Conservation (phyloP, 2,113 vertebrate species). For the Alosa alosa region DNA sequence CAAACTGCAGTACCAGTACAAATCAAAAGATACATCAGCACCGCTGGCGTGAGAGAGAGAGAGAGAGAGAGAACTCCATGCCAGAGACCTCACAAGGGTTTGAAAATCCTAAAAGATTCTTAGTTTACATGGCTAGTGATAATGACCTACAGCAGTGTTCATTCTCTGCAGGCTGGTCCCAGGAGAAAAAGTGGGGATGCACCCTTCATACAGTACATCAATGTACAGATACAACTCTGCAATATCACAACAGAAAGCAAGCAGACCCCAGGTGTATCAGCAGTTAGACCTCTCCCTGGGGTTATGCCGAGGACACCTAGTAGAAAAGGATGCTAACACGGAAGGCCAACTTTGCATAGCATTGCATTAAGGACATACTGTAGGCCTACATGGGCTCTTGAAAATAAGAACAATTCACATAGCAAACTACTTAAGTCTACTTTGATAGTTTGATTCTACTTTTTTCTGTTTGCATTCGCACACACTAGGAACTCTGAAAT, state of each 20-base stretch:
- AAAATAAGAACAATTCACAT: background rate
- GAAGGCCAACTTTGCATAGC: too few relatives aligned
- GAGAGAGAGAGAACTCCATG: background rate
- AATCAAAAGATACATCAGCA: background rate
- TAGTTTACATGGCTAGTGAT: background rate
- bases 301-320: background rate
- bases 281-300: background rate
- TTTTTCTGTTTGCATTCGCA: too few relatives aligned
- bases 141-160: background rate
- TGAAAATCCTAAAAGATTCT: background rate
- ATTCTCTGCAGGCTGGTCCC: background rate
- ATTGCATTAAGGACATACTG: too few relatives aligned
- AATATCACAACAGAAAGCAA: background rate
- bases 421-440: background rate
- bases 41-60: slow-evolving; percentile 17
- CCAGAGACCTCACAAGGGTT: background rate
- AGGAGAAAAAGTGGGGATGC: background rate
- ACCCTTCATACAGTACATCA: background rate
- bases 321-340: too few relatives aligned
- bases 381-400: background rate
- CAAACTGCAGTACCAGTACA: background rate
- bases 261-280: background rate
- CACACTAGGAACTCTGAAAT: too few relatives aligned
- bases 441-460: too few relatives aligned
- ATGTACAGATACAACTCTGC: background rate